Evolutionary conservation across 2,888 invertebrate species (phyloP).

Genomic region (Orthonychiurus folsomi): DNA sequence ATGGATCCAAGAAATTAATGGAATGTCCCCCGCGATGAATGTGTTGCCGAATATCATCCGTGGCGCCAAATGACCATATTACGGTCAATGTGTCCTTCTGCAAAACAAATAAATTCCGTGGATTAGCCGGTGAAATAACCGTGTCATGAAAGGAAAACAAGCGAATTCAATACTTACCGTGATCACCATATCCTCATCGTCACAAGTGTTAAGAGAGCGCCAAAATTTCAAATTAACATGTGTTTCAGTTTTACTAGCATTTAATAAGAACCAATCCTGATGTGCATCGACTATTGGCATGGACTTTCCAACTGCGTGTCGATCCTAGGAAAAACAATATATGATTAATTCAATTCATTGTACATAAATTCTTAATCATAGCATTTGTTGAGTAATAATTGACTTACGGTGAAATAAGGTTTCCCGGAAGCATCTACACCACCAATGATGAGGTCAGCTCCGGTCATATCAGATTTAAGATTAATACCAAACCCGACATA

Average conservation of each 20-base stretch:
- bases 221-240: constrained; percentile 18
- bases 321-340: constrained; percentile 12
- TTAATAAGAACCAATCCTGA: constrained; percentile 18
- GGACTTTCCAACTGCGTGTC: constrained; percentile 1
- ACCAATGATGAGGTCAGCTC: constrained; percentile 6
- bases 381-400: background rate
- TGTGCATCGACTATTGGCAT: constrained; percentile 11
- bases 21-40: constrained; percentile 9
- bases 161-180: constrained; percentile 12
- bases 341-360: no score
- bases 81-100: constrained; percentile 15
- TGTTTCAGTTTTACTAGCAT: constrained; percentile 14
- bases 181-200: constrained; percentile 15
- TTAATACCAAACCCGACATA: constrained; percentile 2
- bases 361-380: background rate
- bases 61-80: constrained; percentile 17
- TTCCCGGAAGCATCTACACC: background rate
- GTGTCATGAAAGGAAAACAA: background rate
- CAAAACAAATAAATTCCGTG: background rate
- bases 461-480: background rate
- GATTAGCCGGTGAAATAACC: no score
- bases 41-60: constrained; percentile 13
- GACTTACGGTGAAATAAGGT: constrained; percentile 6
- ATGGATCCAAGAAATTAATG: constrained; percentile 15
- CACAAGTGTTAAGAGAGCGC: constrained; percentile 17